These are phyloP conservation scores for Turdus rufiventris DNA, from an alignment of 2,113 vertebrate genomes.

Conservation along the genomic window DNA sequence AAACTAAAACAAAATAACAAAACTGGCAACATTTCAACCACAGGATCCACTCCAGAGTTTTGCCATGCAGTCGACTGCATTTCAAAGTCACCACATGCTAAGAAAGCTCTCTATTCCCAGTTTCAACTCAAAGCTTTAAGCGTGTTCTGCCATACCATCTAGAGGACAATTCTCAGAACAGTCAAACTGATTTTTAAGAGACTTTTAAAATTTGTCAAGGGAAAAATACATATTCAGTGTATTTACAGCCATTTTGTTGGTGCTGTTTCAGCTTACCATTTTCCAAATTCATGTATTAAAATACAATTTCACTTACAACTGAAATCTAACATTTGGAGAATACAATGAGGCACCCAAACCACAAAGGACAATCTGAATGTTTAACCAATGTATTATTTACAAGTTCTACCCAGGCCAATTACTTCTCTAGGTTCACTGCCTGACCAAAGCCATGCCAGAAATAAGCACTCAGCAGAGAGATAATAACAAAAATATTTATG, in stretches of 20 bases:
- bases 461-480: neutral
- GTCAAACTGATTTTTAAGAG: neutral
- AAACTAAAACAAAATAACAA: neutral
- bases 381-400: neutral
- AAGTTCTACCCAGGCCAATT: neutral
- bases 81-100: neutral
- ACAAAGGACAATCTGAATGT: neutral
- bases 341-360: neutral
- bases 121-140: neutral
- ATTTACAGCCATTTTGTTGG: neutral
- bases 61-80: fast-evolving
- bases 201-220: neutral
- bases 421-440: neutral
- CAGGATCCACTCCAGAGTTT: neutral
- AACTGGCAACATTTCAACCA: neutral
- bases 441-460: neutral
- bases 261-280: neutral
- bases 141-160: neutral
- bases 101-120: fast-evolving
- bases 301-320: neutral
- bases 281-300: neutral
- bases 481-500: neutral
- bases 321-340: neutral
- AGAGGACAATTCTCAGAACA: neutral
- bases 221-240: neutral